Evolutionary conservation across 1,140 invertebrate species (phyloP), one percentile per base, ranked within the genome.

Genomic region (Drosophila quadrilineata): DNA sequence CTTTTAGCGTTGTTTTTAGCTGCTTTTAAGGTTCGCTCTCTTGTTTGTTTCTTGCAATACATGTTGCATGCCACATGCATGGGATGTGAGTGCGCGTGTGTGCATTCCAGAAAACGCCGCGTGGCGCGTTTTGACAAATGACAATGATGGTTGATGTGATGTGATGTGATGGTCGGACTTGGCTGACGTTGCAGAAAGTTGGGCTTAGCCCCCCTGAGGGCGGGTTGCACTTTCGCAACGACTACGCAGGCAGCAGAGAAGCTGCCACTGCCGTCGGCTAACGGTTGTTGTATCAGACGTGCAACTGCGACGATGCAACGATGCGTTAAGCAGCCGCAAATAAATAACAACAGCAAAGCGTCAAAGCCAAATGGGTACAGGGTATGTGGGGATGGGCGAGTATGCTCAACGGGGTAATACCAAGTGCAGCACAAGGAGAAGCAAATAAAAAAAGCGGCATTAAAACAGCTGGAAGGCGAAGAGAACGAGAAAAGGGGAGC

Each of bases 111-210:
- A 60, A 66, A 52, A 66, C 38, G 57, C 57, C 57, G 64, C 57
- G 40, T 67, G 64, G 64, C 64, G 64, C 64, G 58, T 67, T 67
- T n/a, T 67, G 64, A 67, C 64, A 67, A 67, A 67, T 67, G 57
- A 67, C 64, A 67, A 67, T 67, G 64, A 67, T 49, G 57, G 62
- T 67, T 66, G 63, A 60, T 48, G 63, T n/a, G n/a, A n/a, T n/a
- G n/a, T n/a, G n/a, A n/a, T n/a, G n/a, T n/a, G n/a, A n/a, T n/a
- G n/a, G n/a, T 53, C 53, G 57, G 63, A 59, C 54, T 66, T 60
- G 63, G 63, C 48, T 67, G 64, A 49, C 58, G 45, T 57, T 69
- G 59, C 58, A 69, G 65, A 69, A 69, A 69, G 64, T 69, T 56
- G 59, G 45, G 46, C 43, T 28, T 26, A 68, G 65, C 50, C 58